Base-by-base conservation (phyloP, 2,797 vertebrate species). In the Melopsittacus undulatus region DNA sequence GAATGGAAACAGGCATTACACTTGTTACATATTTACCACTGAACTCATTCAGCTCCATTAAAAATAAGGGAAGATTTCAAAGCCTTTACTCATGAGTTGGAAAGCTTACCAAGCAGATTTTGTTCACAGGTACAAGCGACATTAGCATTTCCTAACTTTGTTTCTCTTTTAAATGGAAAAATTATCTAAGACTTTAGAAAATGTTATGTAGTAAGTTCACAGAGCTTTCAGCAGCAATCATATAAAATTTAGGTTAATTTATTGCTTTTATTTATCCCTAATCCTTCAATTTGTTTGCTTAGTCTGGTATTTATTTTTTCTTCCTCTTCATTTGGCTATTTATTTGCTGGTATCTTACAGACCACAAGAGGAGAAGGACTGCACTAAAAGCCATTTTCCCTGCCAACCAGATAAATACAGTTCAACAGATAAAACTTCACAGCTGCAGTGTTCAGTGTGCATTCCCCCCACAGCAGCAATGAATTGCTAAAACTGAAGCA, bases 11-110 rank as follows among this genome's bases (percentile, higher is more conserved):
- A 7, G 80, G 86, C 86, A 67, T 87, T 93, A 67, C 92, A 95
- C 90, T 95, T 93, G 95, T 92, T 96, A 94, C 92, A 82, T 95
- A 89, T 95, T 95, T 89, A 94, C 92, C 2, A 1, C 56, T 34
- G 56, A 88, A 76, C 57, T 48, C 92, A 89, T 95, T 91, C 93
- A 95, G 91, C 91, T 95, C 84, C 80, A 3, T 66, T 88, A 51
- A 61, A 82, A 83, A 42, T 1, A 0, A 26, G 51, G 72, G 49
- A 95, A 92, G 73, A 78, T 90, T 92, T 95, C 91, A 92, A 95
- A 96, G 88, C 79, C 68, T 87, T 92, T 82, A 49, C 70, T 85
- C 32, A 29, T 2, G 9, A 69, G 36, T 16, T 76, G 79, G 73
- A 95, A 84, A 7, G 2, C 83, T 94, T 90, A 80, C 76, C 0